Percentiles rank a stretch among this genome's conserved stretches.
Conservation (phyloP, 2,797 vertebrate genomes). For the Myoxocephalus aenaeus region DNA sequence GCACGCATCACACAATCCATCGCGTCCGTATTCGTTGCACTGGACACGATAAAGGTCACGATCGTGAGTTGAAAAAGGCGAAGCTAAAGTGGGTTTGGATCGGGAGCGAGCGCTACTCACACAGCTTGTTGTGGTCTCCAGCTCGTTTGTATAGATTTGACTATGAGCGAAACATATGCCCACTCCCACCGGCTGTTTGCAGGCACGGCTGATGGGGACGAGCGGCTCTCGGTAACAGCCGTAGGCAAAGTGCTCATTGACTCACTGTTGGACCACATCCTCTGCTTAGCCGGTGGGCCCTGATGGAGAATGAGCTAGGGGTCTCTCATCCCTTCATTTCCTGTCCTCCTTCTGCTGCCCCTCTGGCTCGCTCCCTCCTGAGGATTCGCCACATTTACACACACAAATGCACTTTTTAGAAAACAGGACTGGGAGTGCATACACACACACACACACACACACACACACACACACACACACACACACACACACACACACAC, state of each 20-base stretch:
- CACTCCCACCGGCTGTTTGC: constrained; percentile 44
- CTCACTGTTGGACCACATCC: constrained; percentile 34
- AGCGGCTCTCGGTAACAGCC: constrained; percentile 40
- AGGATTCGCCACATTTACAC: constrained; percentile 28
- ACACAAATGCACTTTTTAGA: constrained; percentile 19
- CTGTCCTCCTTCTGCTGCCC: constrained; percentile 36
- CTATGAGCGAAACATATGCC: constrained; percentile 36
- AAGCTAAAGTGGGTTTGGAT: constrained; percentile 12
- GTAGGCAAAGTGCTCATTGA: constrained; percentile 29
- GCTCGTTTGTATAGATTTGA: constrained; percentile 53
- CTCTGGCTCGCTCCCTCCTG: constrained; percentile 14
- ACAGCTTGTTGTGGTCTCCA: constrained; percentile 1
- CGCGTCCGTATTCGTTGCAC: constrained; percentile 6
- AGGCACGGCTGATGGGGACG: constrained; percentile 39
- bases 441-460: constrained; percentile 18
- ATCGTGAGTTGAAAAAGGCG: constrained; percentile 15
- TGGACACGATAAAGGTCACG: constrained; percentile 15
- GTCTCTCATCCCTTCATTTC: constrained; percentile 41
- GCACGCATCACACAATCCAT: neutral
- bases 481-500: constrained; percentile 6
- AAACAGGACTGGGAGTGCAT: constrained; percentile 11
- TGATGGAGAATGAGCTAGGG: constrained; percentile 38
- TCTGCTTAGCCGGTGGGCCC: constrained; percentile 15
- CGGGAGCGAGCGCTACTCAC: constrained; percentile 6
- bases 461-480: neutral